phyloP scores from a whole-genome alignment of 2,113 vertebrate species.

The Redunca redunca region DNA sequence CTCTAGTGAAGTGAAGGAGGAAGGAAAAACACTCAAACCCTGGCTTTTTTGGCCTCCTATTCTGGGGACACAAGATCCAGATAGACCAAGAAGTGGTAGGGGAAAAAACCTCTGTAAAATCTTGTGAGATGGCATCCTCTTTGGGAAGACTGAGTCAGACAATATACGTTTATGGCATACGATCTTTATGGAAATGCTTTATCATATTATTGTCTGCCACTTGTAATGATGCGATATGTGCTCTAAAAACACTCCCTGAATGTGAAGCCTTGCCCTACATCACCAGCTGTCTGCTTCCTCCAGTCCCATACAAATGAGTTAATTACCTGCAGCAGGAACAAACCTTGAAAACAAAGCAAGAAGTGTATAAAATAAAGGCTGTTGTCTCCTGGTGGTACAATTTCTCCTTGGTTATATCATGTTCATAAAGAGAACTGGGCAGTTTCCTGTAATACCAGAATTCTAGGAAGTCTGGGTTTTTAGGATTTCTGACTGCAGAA shows the following conservation, averaged over 20 bases:
- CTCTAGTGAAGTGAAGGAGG: background rate
- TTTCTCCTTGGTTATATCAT: background rate
- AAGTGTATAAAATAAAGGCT: background rate
- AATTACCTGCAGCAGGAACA: slow-evolving; percentile 22
- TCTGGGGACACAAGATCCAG: background rate
- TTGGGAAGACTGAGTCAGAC: background rate
- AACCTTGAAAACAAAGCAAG: slow-evolving; percentile 23
- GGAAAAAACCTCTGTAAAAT: background rate
- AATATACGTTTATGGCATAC: background rate
- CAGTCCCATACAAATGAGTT: slow-evolving; percentile 20
- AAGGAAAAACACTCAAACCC: background rate
- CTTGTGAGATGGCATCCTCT: background rate
- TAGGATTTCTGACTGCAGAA: background rate
- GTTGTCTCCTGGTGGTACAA: background rate
- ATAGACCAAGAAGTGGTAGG: background rate
- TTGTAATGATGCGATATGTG: background rate
- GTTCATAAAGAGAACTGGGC: background rate
- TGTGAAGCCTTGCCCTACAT: background rate
- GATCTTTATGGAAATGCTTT: background rate
- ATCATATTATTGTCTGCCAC: background rate
- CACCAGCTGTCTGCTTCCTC: background rate
- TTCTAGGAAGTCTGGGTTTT: background rate
- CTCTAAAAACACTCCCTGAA: background rate
- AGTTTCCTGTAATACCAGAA: background rate
- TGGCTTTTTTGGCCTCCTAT: background rate